Evolutionary conservation across 1,140 invertebrate genomes (phyloP), one percentile per base, ranked within the genome.

Genomic region (Maniola jurtina): DNA sequence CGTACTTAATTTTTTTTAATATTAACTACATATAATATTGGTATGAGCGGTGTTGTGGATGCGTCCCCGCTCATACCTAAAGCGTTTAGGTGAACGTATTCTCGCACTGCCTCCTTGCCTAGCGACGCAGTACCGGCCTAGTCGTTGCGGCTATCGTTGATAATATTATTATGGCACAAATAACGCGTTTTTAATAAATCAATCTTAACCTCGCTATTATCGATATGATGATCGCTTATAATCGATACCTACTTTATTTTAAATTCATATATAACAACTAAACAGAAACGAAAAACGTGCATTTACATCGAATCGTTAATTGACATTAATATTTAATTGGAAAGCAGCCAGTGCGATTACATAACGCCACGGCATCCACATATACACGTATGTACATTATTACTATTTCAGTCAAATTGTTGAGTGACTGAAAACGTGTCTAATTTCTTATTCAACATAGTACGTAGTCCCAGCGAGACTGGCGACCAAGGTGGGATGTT

Each of bases 31-130:
- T 89, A 86, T 90, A 90, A 87, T 88, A 81, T 81, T 88, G 88
- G 88, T 90, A 90, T 90, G 88, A 90, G 86, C 84, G 88, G 88
- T 81, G 77, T 82, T 81, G 86, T 90, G 85, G 88, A 90, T 90
- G 88, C 86, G 72, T 77, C 80, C 83, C 88, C 88, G 81, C 86
- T 86, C 88, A 90, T 90, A 90, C 88, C 88, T 90, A 90, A 90
- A 90, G 88, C 88, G 88, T 90, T 88, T 84, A 90, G 84, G 85
- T 88, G 82, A 70, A 80, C 86, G 84, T 73, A 71, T 69, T 67
- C 63, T 68, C 86, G 86, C 83, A 82, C 77, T 80, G 85, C 70
- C 85, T 79, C 76, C 75, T 68, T 75, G 77, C 79, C 83, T 36
- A 35, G 8, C 57, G 48, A 16, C 61, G 40, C 60, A 50, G 64